Base-by-base conservation (phyloP, 2,888 invertebrate genomes). In the Athripsodes cinereus region DNA sequence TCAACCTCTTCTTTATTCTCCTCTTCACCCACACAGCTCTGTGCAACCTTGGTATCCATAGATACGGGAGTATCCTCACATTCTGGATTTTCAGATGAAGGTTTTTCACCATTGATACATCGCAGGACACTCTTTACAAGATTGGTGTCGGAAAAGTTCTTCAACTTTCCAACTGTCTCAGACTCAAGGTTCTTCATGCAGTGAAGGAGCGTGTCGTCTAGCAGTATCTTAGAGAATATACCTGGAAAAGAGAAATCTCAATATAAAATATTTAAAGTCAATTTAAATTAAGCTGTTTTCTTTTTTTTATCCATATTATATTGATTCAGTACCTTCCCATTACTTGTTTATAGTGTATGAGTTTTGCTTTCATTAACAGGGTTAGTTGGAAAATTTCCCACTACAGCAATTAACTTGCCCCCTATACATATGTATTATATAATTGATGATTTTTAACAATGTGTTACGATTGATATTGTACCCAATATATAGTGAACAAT, bases 71-170 rank as follows among this genome's bases (percentile, higher is more conserved):
- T 31, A 11, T 31, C 31, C n/a, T n/a, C n/a, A n/a, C n/a, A n/a
- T n/a, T n/a, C n/a, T n/a, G n/a, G n/a, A 13, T 18, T 48, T 19
- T 20, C 13, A 2, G 5, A 6, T 5, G 5, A n/a, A 11, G 31
- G 5, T 5, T 3, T 11, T 10, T 22, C 21, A 26, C 47, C 55
- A 19, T 34, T 53, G 19, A 55, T 49, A 44, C 49, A 55, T 5
- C 48, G 31, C 22, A 47, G 20, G 16, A 55, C 48, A 13, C 35
- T 51, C 26, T 50, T 55, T 18, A 51, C 55, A 31, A 55, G 51
- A 1, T 35, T 21, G 10, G 55, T 55, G 34, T 55, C 55, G n/a
- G 26, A 22, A 48, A 55, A 48, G 26, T 22, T 55, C 16, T 16
- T 35, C n/a, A 40, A 13, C 16, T 13, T 40, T 3, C 13, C 40